Conservation (phyloP, 2,888 invertebrate genomes). For the Lysandra coridon region DNA sequence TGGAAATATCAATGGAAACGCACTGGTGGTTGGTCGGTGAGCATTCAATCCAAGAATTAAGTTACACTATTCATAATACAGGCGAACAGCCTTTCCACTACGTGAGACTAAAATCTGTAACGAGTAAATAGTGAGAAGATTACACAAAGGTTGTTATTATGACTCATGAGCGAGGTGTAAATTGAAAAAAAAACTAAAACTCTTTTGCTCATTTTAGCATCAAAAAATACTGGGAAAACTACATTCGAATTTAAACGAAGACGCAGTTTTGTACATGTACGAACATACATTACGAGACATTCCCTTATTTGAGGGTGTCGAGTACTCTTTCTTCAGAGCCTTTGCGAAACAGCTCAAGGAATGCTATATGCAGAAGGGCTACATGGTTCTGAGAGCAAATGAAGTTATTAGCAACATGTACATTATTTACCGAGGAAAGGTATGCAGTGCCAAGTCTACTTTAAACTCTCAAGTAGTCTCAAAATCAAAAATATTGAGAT, state of each 20-base stretch:
- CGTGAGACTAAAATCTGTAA: too few relatives aligned
- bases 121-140: not conserved
- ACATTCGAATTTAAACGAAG: slow-evolving; percentile 78
- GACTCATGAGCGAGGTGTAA: too few relatives aligned
- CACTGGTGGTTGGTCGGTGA: slow-evolving; percentile 74
- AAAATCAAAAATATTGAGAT: too few relatives aligned
- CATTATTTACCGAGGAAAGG: slow-evolving; percentile 75
- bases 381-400: slow-evolving; percentile 67
- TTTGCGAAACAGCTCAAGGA: slow-evolving; percentile 74
- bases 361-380: slow-evolving; percentile 70
- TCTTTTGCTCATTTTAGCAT: slow-evolving; percentile 52
- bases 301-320: slow-evolving; percentile 75
- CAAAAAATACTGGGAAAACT: slow-evolving; percentile 73
- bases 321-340: slow-evolving; percentile 76
- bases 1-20: slow-evolving; percentile 78
- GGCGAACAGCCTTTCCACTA: too few relatives aligned
- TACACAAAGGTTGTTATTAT: too few relatives aligned
- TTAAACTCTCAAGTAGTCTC: too few relatives aligned
- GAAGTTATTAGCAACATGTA: slow-evolving; percentile 69
- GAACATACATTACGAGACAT: slow-evolving; percentile 76
- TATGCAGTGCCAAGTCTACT: slow-evolving; percentile 37
- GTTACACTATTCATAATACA: too few relatives aligned
- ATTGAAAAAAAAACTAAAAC: too few relatives aligned
- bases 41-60: slow-evolving; percentile 39
- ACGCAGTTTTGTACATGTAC: slow-evolving; percentile 76